phyloP scores from a whole-genome alignment of 2,113 vertebrate species.

The Panurus biarmicus region DNA sequence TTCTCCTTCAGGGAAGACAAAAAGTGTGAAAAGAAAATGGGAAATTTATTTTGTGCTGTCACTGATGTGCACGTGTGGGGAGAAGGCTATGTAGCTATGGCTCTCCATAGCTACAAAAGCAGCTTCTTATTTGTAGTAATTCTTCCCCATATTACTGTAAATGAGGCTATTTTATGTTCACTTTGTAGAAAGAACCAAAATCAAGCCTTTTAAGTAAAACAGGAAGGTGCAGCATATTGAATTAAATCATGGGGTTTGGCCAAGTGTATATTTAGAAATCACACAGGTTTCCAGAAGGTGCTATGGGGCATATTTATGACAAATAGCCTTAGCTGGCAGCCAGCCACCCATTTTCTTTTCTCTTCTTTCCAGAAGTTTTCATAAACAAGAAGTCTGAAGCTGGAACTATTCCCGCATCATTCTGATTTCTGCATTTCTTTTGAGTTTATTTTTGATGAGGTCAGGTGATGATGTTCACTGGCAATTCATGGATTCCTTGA shows the following conservation, averaged over 20 bases:
- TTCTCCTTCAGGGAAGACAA: neutral
- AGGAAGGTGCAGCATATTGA: neutral
- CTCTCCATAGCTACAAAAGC: neutral
- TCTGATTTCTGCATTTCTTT: neutral
- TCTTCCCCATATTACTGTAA: neutral
- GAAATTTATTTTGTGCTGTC: neutral
- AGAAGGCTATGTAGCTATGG: neutral
- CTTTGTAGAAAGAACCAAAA: neutral
- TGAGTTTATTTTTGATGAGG: neutral
- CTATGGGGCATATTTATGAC: neutral
- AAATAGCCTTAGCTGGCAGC: constrained; percentile 10
- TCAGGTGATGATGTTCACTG: neutral
- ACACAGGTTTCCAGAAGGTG: neutral
- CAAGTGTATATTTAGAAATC: neutral
- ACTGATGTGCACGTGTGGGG: neutral
- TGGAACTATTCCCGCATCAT: neutral
- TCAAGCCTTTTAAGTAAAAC: neutral
- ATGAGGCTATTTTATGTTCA: neutral
- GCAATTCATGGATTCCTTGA: neutral
- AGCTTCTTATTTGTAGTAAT: neutral
- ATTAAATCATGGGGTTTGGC: neutral
- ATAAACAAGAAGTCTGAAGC: neutral
- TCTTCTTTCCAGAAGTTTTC: neutral
- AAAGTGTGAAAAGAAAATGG: neutral
- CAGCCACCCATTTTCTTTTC: neutral